A percentile compares a stretch with the other conserved stretches of the same genome.
Evolutionary conservation across 2,888 invertebrate species (phyloP).

Genomic region (Parnassius apollo): DNA sequence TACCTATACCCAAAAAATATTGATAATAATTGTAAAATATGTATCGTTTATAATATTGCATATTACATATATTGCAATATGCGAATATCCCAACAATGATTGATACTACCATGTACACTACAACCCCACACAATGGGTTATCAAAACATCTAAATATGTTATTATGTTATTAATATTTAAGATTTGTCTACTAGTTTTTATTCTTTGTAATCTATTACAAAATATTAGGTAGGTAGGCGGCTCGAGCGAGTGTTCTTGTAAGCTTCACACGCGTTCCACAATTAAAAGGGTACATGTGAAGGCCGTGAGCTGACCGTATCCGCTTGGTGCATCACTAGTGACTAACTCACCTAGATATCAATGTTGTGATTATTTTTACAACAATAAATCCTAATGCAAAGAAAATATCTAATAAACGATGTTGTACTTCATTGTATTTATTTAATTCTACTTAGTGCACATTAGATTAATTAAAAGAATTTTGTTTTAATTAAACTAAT

Average conservation of each 20-base stretch:
- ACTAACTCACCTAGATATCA: slow-evolving; percentile 29
- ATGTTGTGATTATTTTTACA: not conserved
- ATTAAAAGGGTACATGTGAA: slow-evolving; percentile 66
- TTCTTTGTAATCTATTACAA: not conserved
- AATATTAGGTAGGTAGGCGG: slow-evolving; percentile 3
- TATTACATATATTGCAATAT: too few species aligned
- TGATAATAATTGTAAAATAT: too few species aligned
- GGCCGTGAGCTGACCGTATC: slow-evolving; percentile 46
- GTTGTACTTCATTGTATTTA: too few species aligned
- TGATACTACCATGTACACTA: too few species aligned
- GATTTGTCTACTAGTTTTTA: not conserved
- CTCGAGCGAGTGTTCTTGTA: slow-evolving; percentile 6
- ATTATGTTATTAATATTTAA: not conserved
- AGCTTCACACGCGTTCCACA: slow-evolving; percentile 21
- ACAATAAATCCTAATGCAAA: too few species aligned
- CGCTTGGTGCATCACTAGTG: slow-evolving; percentile 33
- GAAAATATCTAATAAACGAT: too few species aligned
- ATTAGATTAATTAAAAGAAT: too few species aligned
- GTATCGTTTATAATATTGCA: too few species aligned
- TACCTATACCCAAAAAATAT: too few species aligned
- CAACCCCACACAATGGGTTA: not conserved
- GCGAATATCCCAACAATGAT: too few species aligned
- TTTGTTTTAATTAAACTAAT: too few species aligned
- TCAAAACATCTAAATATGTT: slow-evolving; percentile 3
- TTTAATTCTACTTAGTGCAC: too few species aligned